Evolutionary conservation across 1,140 invertebrate species (phyloP), one percentile per base, ranked within the genome.

Genomic region (Dufourea novaeangliae): DNA sequence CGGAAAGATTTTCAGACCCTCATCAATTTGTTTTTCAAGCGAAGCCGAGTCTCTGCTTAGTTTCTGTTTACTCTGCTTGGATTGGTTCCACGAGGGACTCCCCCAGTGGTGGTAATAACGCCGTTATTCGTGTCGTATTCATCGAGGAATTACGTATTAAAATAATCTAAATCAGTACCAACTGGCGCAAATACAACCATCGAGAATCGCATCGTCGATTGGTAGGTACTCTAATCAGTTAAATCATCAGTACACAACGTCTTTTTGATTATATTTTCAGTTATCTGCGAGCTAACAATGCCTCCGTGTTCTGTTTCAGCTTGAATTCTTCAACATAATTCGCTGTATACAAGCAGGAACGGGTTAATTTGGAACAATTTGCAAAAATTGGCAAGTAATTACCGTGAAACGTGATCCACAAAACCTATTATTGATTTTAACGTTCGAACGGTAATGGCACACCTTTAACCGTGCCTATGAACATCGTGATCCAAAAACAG

Each of bases 171-270:
- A n/a, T n/a, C n/a, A n/a, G n/a, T n/a, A n/a, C n/a, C n/a, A n/a
- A n/a, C n/a, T n/a, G 22, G 20, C 17, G 10, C 25, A 12, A 50
- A 54, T 29, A 52, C 22, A 37, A n/a, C 17, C 17, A 69, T 69
- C 37, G 54, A 22, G 20, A 27, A 20, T 37, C 22, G 32, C 34
- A n/a, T 3, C 14, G 22, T 17, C 29, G 11, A 11, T 22, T 52
- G 22, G 46, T n/a, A 17, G 22, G 46, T n/a, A 17, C 20, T 66
- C 46, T 25, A 1, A 0, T 10, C 59, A 54, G 44, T 73, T 73
- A 64, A 73, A 73, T 63, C 70, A 59, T 46, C 20, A 39, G 27
- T 73, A n/a, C n/a, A n/a, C 57, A 44, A 73, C 54, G 52, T 39
- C 57, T 39, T 44, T 73, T 64, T 64, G 71, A 64, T 54, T 50